phyloP scores from a whole-genome alignment of 1,140 invertebrate species.

The Platorchestia sp. region DNA sequence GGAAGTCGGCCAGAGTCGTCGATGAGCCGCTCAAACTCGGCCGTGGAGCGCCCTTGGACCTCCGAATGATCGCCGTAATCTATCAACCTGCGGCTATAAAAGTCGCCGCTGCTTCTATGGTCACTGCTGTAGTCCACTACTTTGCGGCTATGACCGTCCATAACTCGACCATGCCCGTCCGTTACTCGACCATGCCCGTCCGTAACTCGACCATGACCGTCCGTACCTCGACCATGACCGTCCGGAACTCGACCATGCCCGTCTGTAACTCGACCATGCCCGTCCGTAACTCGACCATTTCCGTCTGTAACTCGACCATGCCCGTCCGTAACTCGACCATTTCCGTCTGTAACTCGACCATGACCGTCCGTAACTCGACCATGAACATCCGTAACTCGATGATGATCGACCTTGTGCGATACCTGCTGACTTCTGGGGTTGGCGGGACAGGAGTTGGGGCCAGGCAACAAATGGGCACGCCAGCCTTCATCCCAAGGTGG shows the following conservation, averaged over 20 bases:
- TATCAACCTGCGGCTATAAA: not conserved
- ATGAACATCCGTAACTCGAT: not conserved
- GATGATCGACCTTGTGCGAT: not conserved
- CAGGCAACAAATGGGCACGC: conserved; percentile 78
- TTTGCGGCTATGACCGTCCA: not conserved
- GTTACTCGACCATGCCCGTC: not conserved
- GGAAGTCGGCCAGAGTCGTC: not conserved
- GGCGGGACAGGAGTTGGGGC: conserved; percentile 58
- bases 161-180: not conserved
- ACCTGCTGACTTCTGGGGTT: conserved; percentile 58
- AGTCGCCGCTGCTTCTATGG: not conserved
- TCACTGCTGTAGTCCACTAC: not conserved
- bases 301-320: not conserved
- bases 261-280: too few relatives aligned
- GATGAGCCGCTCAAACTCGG: not conserved
- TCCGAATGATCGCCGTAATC: not conserved
- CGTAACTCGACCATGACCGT: not conserved
- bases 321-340: not conserved
- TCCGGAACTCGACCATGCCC: not conserved
- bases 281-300: not conserved
- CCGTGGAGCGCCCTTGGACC: not conserved
- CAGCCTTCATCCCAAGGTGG: conserved; percentile 76
- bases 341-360: not conserved
- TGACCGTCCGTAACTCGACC: not conserved
- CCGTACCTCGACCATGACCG: not conserved